These are phyloP conservation scores for Crocuta crocuta DNA, from an alignment of 2,113 vertebrate genomes.

Conservation along the genomic window DNA sequence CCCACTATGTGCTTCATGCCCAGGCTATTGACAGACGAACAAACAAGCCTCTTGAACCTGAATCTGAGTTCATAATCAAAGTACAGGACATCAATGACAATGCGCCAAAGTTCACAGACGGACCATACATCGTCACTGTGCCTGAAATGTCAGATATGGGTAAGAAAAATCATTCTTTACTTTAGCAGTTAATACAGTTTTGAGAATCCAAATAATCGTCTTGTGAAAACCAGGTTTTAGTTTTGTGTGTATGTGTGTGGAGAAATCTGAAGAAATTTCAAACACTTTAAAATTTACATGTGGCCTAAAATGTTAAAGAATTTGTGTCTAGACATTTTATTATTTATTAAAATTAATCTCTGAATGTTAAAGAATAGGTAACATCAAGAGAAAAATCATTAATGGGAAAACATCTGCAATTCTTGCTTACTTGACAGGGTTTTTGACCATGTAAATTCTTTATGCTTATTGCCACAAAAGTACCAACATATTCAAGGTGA, in stretches of 20 bases:
- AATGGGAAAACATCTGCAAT: not conserved
- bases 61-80: slow-evolving; percentile 99
- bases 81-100: slow-evolving; percentile 99
- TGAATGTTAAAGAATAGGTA: not conserved
- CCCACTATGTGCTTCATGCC: slow-evolving; percentile 97
- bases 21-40: slow-evolving; percentile 96
- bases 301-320: not conserved
- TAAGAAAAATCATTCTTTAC: slow-evolving; percentile 85
- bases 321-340: not conserved
- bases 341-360: not conserved
- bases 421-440: not conserved
- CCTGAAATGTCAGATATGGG: slow-evolving; percentile 99
- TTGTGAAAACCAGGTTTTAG: not conserved
- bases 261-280: not conserved
- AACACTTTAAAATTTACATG: not conserved
- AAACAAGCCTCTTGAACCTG: slow-evolving; percentile 95
- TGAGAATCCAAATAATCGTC: not conserved
- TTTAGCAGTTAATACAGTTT: not conserved
- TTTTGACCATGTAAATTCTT: not conserved
- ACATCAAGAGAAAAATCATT: not conserved
- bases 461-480: not conserved
- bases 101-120: slow-evolving; percentile 96
- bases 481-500: not conserved
- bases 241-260: not conserved
- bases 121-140: slow-evolving; percentile 94